These are phyloP conservation scores for Euphysa ruthae DNA, from an alignment of 30 jellyfish, hydroid and myxozoan species.

Conservation along the genomic window DNA sequence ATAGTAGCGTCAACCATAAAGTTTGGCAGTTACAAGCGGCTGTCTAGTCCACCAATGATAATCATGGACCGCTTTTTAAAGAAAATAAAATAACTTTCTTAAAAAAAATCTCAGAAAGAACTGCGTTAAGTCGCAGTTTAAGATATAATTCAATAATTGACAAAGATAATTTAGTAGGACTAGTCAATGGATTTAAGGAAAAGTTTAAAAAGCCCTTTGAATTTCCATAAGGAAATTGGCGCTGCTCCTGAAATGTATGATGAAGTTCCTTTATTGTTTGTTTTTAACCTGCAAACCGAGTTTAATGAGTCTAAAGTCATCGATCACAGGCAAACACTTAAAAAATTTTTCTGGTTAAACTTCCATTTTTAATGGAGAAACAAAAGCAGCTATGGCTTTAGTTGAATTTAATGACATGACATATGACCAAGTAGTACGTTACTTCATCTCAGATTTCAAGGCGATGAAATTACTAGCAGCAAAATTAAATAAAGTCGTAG, in stretches of 20 bases:
- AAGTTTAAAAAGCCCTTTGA: too few species aligned
- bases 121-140: background rate
- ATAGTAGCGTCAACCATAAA: background rate
- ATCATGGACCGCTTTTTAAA: slow-evolving; percentile 3
- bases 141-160: too few species aligned
- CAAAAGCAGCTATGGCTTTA: background rate
- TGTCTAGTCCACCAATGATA: background rate
- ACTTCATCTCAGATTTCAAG: background rate
- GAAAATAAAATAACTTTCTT: background rate
- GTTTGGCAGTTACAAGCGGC: slow-evolving; percentile 9
- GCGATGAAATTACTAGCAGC: background rate
- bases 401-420: background rate
- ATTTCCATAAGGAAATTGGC: too few species aligned
- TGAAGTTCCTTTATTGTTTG: too few species aligned
- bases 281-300: too few species aligned
- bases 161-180: too few species aligned
- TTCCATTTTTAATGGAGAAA: too few species aligned
- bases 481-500: background rate
- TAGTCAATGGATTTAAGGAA: too few species aligned
- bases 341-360: too few species aligned
- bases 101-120: background rate
- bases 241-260: too few species aligned
- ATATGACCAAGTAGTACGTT: background rate
- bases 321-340: too few species aligned
- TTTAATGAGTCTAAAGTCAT: too few species aligned